Percentiles rank a stretch among this genome's conserved stretches.
These are phyloP conservation scores for Erinaceus europaeus DNA, from an alignment of 2,113 vertebrate species.

Conservation along the genomic window DNA sequence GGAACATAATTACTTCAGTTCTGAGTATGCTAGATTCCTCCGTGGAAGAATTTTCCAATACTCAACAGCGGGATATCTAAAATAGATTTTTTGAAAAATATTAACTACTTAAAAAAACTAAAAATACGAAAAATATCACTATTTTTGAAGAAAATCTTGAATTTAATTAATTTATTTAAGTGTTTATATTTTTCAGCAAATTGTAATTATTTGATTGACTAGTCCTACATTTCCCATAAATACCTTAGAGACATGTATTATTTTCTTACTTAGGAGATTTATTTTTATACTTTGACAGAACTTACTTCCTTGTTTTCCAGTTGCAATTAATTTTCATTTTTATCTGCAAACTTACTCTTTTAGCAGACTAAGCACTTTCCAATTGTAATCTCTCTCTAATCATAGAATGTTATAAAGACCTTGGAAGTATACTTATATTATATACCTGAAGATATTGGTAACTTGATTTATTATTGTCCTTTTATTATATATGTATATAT, in stretches of 20 bases:
- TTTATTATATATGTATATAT: too few relatives aligned
- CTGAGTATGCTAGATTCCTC: neutral
- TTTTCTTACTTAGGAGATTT: neutral
- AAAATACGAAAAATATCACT: neutral
- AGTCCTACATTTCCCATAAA: neutral
- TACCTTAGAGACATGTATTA: neutral
- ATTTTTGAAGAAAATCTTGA: neutral
- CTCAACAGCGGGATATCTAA: neutral
- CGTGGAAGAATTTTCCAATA: neutral
- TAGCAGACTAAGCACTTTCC: neutral
- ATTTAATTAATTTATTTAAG: neutral
- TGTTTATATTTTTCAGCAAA: conserved; percentile 14
- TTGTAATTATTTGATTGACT: neutral
- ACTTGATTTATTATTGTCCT: neutral
- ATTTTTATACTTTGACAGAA: neutral
- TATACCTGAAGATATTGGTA: neutral
- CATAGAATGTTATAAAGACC: neutral
- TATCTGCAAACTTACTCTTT: neutral
- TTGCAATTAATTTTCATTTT: neutral
- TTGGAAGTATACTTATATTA: neutral
- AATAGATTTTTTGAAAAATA: neutral
- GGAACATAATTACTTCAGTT: neutral
- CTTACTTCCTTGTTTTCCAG: neutral
- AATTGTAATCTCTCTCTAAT: neutral
- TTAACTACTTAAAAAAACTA: rapidly evolving